Evolutionary conservation across 2,888 invertebrate genomes (phyloP).

Genomic region (Hylaea fasciaria): DNA sequence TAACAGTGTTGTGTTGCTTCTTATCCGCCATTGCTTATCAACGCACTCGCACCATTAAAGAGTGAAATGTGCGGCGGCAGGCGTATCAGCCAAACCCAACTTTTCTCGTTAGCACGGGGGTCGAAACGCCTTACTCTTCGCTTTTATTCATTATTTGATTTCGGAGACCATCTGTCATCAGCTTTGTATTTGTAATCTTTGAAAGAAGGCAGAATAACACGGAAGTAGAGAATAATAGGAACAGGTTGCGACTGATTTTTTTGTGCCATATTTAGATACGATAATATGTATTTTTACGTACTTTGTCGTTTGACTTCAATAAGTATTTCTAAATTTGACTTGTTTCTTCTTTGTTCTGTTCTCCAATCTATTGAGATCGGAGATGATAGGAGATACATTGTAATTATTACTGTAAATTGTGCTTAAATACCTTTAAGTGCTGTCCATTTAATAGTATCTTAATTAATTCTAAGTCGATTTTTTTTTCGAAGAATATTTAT

Average conservation of each 20-base stretch:
- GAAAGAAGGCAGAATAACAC: neutral
- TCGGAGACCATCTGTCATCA: constrained; percentile 72
- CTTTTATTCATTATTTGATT: constrained; percentile 79
- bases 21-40: constrained; percentile 36
- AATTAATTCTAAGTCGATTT: too few relatives aligned
- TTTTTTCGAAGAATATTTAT: too few relatives aligned
- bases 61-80: constrained; percentile 63
- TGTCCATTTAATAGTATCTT: too few relatives aligned
- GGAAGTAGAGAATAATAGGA: too few relatives aligned
- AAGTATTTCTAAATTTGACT: too few relatives aligned
- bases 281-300: too few relatives aligned
- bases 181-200: constrained; percentile 45
- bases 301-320: too few relatives aligned
- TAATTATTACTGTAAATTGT: too few relatives aligned
- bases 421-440: too few relatives aligned
- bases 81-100: constrained; percentile 75
- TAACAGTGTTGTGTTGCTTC: neutral
- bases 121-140: constrained; percentile 72
- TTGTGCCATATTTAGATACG: neutral
- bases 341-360: too few relatives aligned
- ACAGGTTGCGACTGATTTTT: constrained; percentile 7
- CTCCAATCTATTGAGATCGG: too few relatives aligned
- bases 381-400: too few relatives aligned
- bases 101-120: constrained; percentile 76
- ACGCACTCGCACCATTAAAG: constrained; percentile 43